Evolutionary conservation across 2,888 invertebrate species (phyloP).

Genomic region (Trichopoda pennipes): DNA sequence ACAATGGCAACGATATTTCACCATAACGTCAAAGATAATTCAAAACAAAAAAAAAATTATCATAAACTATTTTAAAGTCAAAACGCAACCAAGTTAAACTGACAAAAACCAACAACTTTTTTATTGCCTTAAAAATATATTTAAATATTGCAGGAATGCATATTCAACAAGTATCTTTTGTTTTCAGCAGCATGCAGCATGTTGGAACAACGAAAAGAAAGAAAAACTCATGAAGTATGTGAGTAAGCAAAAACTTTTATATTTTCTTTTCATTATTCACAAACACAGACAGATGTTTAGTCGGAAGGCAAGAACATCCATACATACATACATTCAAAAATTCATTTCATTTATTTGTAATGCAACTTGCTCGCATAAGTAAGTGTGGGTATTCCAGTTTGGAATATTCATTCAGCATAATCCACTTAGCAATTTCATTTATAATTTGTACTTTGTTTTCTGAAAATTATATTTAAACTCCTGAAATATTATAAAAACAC

Average conservation of each 20-base stretch:
- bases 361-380: not conserved
- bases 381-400: conserved; percentile 5
- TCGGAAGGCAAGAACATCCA: conserved; percentile 18
- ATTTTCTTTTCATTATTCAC: conserved; percentile 1
- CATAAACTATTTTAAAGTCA: conserved; percentile 52
- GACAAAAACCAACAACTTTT: conserved; percentile 21
- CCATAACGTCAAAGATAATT: not conserved
- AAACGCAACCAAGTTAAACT: conserved; percentile 54
- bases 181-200: conserved; percentile 25
- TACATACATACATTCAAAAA: conserved; percentile 9
- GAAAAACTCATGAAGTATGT: not conserved
- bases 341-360: not conserved
- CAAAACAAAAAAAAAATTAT: not conserved
- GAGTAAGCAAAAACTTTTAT: not conserved
- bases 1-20: too few relatives aligned
- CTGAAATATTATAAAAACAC: conserved; percentile 45
- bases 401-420: conserved; percentile 53
- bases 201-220: conserved; percentile 18
- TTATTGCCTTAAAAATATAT: conserved; percentile 60
- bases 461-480: conserved; percentile 42
- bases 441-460: conserved; percentile 29
- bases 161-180: conserved; percentile 63
- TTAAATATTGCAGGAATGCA: conserved; percentile 48
- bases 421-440: conserved; percentile 44
- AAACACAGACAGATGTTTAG: conserved; percentile 49